A percentile compares a stretch with the other conserved stretches of the same genome.
Conservation (phyloP, 30 jellyfish, hydroid and myxozoan genomes). For the Turritopsis rubra region DNA sequence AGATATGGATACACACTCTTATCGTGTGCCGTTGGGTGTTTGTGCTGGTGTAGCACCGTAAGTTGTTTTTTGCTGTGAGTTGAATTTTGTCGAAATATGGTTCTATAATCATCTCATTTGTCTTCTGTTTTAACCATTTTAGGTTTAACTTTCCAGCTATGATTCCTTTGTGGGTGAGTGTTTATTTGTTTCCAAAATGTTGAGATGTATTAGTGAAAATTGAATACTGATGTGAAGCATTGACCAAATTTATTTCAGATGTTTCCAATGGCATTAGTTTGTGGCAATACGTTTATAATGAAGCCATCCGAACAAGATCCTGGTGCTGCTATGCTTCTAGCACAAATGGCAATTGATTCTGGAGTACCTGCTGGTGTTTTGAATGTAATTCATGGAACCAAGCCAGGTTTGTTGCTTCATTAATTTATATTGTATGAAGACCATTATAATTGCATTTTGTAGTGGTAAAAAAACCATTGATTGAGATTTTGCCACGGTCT, state of each 20-base stretch:
- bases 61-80: slow-evolving; percentile 7
- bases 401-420: slow-evolving; percentile 66
- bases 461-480: too few species aligned
- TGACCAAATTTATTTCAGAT: slow-evolving; percentile 37
- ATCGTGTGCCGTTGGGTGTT: slow-evolving; percentile 91
- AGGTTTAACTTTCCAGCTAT: slow-evolving; percentile 98
- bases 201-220: too few species aligned
- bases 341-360: slow-evolving; percentile 77
- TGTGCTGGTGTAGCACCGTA: slow-evolving; percentile 99
- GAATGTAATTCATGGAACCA: slow-evolving; percentile 92
- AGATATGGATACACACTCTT: slow-evolving; percentile 95
- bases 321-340: slow-evolving; percentile 93
- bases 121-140: not conserved
- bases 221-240: too few species aligned
- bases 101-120: not conserved
- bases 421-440: too few species aligned
- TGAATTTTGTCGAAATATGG: not conserved
- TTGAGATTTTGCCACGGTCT: too few species aligned
- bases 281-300: slow-evolving; percentile 85
- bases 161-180: slow-evolving; percentile 86
- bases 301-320: slow-evolving; percentile 98
- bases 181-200: not conserved
- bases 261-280: slow-evolving; percentile 87
- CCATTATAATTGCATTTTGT: too few species aligned
- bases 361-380: slow-evolving; percentile 97